Evolutionary conservation across 37 sponge, comb jelly and placozoan genomes (phyloP).

Genomic region (Ephydatia muelleri): DNA sequence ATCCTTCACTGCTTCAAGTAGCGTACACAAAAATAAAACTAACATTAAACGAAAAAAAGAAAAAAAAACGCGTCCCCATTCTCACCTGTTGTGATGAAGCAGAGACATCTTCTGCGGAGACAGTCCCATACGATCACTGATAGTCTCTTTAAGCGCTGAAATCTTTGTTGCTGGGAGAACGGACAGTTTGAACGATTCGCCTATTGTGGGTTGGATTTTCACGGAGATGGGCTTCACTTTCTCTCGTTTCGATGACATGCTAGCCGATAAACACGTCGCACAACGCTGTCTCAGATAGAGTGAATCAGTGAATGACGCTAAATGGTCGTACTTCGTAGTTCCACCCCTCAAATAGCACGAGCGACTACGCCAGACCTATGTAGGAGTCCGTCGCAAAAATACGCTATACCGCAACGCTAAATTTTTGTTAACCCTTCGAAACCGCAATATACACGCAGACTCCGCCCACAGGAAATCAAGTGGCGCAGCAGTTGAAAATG

Average conservation of each 20-base stretch:
- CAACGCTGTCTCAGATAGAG: background rate
- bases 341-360: background rate
- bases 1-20: background rate
- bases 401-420: background rate
- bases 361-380: background rate
- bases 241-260: slow-evolving; percentile 1
- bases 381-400: slow-evolving; percentile 3
- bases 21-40: background rate
- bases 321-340: background rate
- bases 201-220: slow-evolving; percentile 64
- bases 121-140: slow-evolving; percentile 66
- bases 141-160: slow-evolving; percentile 49
- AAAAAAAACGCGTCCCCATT: background rate
- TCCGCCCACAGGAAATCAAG: background rate
- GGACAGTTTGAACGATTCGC: slow-evolving; percentile 35
- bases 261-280: slow-evolving; percentile 2
- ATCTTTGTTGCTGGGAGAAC: slow-evolving; percentile 29
- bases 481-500: background rate
- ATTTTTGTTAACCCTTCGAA: background rate
- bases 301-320: background rate
- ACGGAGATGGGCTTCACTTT: slow-evolving; percentile 15
- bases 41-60: no score
- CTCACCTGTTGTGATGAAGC: slow-evolving; percentile 52
- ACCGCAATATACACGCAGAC: background rate
- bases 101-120: slow-evolving; percentile 67